phyloP scores from a whole-genome alignment of 2,113 vertebrate species.

The Hippopotamus amphibius region DNA sequence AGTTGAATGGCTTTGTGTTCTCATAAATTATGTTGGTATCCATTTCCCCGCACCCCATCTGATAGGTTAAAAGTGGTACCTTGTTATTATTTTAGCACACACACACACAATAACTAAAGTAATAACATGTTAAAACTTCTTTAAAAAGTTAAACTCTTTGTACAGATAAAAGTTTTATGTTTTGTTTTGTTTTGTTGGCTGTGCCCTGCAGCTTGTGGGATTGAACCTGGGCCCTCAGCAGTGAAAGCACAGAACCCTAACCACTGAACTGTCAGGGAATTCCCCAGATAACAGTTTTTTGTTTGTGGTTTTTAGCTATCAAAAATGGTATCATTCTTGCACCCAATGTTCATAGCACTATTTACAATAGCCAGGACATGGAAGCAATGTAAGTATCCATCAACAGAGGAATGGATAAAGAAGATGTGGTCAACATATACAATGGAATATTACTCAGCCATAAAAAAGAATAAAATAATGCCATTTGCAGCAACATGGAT shows the following conservation, averaged over 20 bases:
- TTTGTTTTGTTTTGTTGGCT: not conserved
- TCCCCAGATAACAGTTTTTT: not conserved
- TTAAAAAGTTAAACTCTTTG: slow-evolving; percentile 14
- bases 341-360: not conserved
- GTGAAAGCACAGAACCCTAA: not conserved
- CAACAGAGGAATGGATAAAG: not conserved
- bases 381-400: not conserved
- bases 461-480: not conserved
- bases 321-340: not conserved
- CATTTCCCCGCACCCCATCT: not conserved
- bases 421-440: not conserved
- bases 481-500: not conserved
- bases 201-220: not conserved
- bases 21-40: not conserved
- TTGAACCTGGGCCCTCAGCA: not conserved
- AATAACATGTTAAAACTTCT: not conserved
- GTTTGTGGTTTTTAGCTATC: not conserved
- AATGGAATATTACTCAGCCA: not conserved
- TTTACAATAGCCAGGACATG: not conserved
- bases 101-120: not conserved
- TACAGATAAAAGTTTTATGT: not conserved
- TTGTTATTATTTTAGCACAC: slow-evolving; percentile 38
- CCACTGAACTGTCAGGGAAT: not conserved
- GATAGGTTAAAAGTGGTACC: not conserved
- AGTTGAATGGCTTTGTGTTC: not conserved